Base-by-base conservation (phyloP, 2,888 invertebrate genomes). In the Psylliodes chrysocephalus region DNA sequence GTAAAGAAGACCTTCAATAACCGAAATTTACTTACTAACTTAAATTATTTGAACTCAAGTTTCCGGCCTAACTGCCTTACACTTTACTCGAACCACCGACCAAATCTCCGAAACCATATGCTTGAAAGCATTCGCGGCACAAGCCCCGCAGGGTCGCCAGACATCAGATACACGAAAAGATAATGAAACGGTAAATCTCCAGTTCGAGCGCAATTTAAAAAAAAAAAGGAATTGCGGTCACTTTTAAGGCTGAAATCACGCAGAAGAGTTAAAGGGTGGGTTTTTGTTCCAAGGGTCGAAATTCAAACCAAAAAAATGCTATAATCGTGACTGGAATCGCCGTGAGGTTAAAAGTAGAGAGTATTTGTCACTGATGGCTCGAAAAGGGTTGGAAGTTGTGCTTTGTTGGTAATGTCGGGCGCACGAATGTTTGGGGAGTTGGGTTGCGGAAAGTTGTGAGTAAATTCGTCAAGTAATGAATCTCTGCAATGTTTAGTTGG, bases 171-270 rank as follows among this genome's bases (percentile, higher is more conserved):
- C 35, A 35, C 35, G 35, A 35, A 35, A n/a, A 35, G 35, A 35
- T 35, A 35, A 35, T 35, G 35, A 35, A 35, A 35, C 35, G 35
- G 35, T 35, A 35, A 35, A 35, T 35, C 35, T 35, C 14, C 35
- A 35, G 12, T 12, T 35, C 35, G 14, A 14, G 35, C n/a, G 6
- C 35, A 35, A 35, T 35, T 35, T 35, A n/a, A 35, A 35, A 35
- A 33, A 35, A 8, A 35, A 30, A 30, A 30, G 25, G 30, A 22
- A 30, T 35, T 35, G 12, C 12, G 35, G 35, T 35, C 35, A 35
- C 3, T 35, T 35, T 35, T 12, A 35, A 10, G 35, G 35, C 2
- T 35, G 6, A 35, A 35, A 35, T 35, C 35, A 35, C 35, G 35
- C 35, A 12, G 35, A 35, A 35, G 35, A 12, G 35, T 12, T 35